A percentile compares a stretch with the other conserved stretches of the same genome.
Conservation (phyloP, 2,113 vertebrate species). For the Salvelinus sp. region DNA sequence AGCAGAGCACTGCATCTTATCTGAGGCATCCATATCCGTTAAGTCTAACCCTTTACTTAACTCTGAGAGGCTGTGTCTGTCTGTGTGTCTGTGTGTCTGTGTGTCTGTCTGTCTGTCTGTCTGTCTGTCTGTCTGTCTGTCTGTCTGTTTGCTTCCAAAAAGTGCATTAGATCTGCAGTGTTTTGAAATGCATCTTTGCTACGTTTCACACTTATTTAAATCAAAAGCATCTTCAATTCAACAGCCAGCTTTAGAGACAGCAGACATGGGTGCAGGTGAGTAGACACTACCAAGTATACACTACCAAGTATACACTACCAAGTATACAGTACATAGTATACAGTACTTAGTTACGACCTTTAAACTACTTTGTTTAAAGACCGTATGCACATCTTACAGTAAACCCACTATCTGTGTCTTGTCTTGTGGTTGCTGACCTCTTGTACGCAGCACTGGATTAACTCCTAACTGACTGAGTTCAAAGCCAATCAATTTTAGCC, state of each 20-base stretch:
- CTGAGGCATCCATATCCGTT: slow-evolving; percentile 22
- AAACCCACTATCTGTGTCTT: neutral
- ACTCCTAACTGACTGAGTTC: neutral
- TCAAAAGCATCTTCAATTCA: neutral
- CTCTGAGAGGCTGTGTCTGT: neutral
- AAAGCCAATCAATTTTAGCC: slow-evolving; percentile 10
- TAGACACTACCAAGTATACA: too few relatives aligned
- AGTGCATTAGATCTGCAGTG: neutral
- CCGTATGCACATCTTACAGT: neutral
- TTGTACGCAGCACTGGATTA: neutral
- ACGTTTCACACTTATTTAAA: neutral
- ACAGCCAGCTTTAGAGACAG: too few relatives aligned
- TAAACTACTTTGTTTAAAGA: neutral
- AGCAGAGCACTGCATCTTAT: slow-evolving; percentile 46
- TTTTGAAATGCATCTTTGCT: neutral
- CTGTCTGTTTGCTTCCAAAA: neutral
- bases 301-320: too few relatives aligned
- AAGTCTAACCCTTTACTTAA: slow-evolving; percentile 18
- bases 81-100: too few relatives aligned
- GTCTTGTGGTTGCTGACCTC: neutral
- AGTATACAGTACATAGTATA: neutral
- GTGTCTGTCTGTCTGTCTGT: too few relatives aligned
- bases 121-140: neutral
- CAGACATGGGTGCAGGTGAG: too few relatives aligned
- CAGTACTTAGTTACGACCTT: neutral